Evolutionary conservation across 2,113 vertebrate genomes (phyloP), one percentile per base, ranked within the genome.

Genomic region (Cyanoramphus novaezelandiae): DNA sequence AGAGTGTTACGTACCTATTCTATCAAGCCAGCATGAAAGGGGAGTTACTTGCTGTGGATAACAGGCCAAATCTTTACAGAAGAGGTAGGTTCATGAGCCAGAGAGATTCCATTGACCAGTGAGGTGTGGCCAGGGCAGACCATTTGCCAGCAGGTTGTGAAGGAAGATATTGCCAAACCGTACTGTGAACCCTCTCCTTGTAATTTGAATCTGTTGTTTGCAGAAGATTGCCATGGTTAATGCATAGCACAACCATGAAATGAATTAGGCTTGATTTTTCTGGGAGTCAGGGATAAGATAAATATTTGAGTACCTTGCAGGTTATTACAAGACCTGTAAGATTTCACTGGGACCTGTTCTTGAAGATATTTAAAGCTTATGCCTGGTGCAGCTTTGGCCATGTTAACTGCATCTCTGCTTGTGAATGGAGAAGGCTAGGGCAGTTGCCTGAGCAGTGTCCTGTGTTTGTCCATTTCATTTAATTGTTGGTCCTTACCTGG

Each of bases 161-260:
- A 65, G 49, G 23, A 65, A 27, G 17, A 33, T 0, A 0, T 27
- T 55, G 23, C 33, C 53, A 62, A 60, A 2, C n/a, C 19, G 7
- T 13, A 4, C 33, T 20, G 44, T 3, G 55, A 78, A 1, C 6
- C 17, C 27, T 28, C 6, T 81, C 20, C 65, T 43, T 33, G 29
- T 23, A 14, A 16, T 35, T 7, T 37, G 14, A 11, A 33, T n/a
- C n/a, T 62, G 41, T 31, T 47, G 7, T 80, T 80, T 84, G 44
- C 37, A 64, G 37, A 69, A 69, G 47, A 29, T 59, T 53, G 12
- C 24, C 0, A 0, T 43, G 33, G 44, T 10, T 57, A 46, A 37
- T 20, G 27, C 53, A 13, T 27, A 28, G 47, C 41, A 11, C 15
- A 20, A 13, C 16, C 46, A n/a, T 28, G 41, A 19, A 24, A 67